Evolutionary conservation across 2,888 invertebrate species (phyloP).

Genomic region (Labia minor): DNA sequence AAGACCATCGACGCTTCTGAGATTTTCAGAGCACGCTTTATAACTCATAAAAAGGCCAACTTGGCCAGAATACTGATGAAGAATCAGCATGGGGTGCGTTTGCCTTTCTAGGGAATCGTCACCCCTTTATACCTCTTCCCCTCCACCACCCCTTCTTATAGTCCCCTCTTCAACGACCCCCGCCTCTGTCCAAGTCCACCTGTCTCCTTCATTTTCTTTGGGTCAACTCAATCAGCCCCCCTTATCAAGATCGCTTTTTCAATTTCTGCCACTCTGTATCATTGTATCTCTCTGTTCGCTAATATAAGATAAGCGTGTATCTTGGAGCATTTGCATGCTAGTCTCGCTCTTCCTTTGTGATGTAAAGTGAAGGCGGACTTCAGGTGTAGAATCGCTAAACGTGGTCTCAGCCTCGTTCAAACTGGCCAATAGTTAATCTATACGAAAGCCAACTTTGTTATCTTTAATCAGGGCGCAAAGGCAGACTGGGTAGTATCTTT

Average conservation of each 20-base stretch:
- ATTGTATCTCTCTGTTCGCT: neutral
- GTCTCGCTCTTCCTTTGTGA: neutral
- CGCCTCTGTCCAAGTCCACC: neutral
- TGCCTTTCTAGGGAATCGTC: conserved; percentile 1
- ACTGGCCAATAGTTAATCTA: conserved; percentile 13
- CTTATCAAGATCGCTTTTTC: conserved; percentile 13
- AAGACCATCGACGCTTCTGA: conserved; percentile 7
- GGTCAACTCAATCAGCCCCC: conserved; percentile 13
- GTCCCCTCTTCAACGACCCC: neutral
- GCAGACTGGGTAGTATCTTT: neutral
- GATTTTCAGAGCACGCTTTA: conserved; percentile 13
- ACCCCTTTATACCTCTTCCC: neutral
- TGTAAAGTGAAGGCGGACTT: neutral
- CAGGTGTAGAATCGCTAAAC: conserved; percentile 13
- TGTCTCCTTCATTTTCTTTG: neutral
- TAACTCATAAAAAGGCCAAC: conserved; percentile 8
- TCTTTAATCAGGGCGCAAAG: conserved; percentile 3
- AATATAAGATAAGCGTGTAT: conserved; percentile 8
- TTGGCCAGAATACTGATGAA: neutral
- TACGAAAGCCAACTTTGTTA: conserved; percentile 8
- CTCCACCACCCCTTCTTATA: neutral
- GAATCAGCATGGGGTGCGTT: neutral
- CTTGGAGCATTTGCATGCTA: neutral
- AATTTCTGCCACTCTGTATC: neutral
- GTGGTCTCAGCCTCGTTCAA: neutral